These are phyloP conservation scores for Cenopis cana DNA, from an alignment of 2,888 invertebrate genomes.

Conservation along the genomic window DNA sequence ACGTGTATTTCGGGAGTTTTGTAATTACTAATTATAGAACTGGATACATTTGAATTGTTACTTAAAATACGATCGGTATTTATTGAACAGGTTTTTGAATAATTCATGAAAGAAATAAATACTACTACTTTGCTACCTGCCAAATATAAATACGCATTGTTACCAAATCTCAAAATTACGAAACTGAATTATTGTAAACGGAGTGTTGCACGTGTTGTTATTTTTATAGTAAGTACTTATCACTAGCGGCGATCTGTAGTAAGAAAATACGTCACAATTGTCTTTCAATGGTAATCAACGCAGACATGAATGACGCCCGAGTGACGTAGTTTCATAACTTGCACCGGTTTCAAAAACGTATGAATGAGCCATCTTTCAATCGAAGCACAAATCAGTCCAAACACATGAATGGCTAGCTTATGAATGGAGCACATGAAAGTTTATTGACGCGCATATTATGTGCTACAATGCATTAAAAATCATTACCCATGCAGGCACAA, in stretches of 20 bases:
- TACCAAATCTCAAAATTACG: neutral
- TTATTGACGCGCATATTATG: constrained; percentile 60
- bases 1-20: too few relatives aligned
- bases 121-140: too few relatives aligned
- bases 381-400: constrained; percentile 52
- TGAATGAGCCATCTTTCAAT: constrained; percentile 58
- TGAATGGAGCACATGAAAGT: constrained; percentile 72
- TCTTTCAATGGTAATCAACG: constrained; percentile 19
- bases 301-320: constrained; percentile 6
- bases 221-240: neutral
- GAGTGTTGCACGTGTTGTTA: too few relatives aligned
- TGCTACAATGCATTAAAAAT: constrained; percentile 40
- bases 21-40: too few relatives aligned
- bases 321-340: constrained; percentile 18
- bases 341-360: constrained; percentile 36
- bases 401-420: constrained; percentile 68
- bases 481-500: neutral
- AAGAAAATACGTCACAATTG: constrained; percentile 1
- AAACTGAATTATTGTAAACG: too few relatives aligned
- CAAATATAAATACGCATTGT: too few relatives aligned
- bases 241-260: neutral
- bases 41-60: too few relatives aligned
- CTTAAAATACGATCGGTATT: too few relatives aligned
- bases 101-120: too few relatives aligned
- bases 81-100: too few relatives aligned